Percentiles rank a stretch among this genome's conserved stretches.
These are phyloP conservation scores for Pasiphila rectangulata DNA, from an alignment of 2,888 invertebrate species.

Conservation along the genomic window DNA sequence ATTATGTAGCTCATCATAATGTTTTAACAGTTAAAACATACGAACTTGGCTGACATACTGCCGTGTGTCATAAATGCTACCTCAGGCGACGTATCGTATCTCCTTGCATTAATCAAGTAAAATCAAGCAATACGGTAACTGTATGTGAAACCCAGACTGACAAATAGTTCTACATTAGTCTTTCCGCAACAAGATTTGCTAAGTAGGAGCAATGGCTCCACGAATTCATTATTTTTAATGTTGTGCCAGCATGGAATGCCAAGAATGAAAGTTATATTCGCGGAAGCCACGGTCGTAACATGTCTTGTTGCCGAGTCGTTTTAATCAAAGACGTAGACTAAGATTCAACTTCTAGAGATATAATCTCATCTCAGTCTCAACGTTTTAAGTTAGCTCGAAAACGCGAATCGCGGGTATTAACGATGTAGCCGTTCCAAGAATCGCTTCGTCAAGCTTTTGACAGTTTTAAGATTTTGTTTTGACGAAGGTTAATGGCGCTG, in stretches of 20 bases:
- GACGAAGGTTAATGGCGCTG: slow-evolving; percentile 44
- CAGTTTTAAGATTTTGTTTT: slow-evolving; percentile 42
- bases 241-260: slow-evolving; percentile 25
- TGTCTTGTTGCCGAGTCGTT: slow-evolving; percentile 13
- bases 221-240: slow-evolving; percentile 30
- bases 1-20: too few species aligned
- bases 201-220: slow-evolving; percentile 23
- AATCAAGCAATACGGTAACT: slow-evolving; percentile 4
- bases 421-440: slow-evolving; percentile 34
- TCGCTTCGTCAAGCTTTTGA: slow-evolving; percentile 38
- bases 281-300: slow-evolving; percentile 26
- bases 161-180: slow-evolving; percentile 29
- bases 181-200: slow-evolving; percentile 28
- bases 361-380: background rate
- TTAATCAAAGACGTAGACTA: slow-evolving; percentile 30
- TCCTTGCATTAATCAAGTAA: slow-evolving; percentile 5
- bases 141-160: slow-evolving; percentile 20
- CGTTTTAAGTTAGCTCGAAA: slow-evolving; percentile 27
- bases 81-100: background rate
- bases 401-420: slow-evolving; percentile 34
- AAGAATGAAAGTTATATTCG: slow-evolving; percentile 37
- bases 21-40: too few species aligned
- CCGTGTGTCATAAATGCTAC: too few species aligned
- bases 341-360: slow-evolving; percentile 15
- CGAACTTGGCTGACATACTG: too few species aligned